Evolutionary conservation across 2,113 vertebrate species (phyloP).

Genomic region (Cyanoderma ruficeps): DNA sequence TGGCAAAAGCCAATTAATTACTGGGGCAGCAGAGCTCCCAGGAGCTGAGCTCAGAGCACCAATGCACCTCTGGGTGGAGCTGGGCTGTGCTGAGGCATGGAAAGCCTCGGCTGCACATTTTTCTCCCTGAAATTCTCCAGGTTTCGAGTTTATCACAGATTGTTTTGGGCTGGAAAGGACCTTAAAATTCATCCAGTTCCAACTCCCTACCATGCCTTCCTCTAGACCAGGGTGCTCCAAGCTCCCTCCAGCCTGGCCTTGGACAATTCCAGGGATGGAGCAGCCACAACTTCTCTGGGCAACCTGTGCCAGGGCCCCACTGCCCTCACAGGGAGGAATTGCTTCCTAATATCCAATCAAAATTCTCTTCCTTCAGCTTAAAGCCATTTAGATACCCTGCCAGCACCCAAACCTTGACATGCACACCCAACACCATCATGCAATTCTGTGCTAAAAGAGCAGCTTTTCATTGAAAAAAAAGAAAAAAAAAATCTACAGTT

Average conservation of each 20-base stretch:
- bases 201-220: background rate
- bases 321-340: background rate
- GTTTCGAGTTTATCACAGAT: background rate
- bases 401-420: background rate
- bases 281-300: background rate
- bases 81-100: background rate
- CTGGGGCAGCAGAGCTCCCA: background rate
- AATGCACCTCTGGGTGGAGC: background rate
- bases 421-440: background rate
- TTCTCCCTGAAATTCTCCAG: background rate
- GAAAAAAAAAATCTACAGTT: background rate
- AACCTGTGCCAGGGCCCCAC: background rate
- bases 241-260: accelerated
- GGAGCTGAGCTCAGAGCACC: background rate
- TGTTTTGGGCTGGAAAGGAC: background rate
- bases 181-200: background rate
- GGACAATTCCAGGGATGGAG: background rate
- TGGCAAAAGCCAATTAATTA: slow-evolving; percentile 6
- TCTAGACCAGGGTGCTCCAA: background rate
- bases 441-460: background rate
- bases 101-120: background rate
- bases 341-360: too few species aligned
- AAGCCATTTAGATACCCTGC: background rate
- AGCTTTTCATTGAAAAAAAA: background rate
- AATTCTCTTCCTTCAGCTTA: background rate